These are phyloP conservation scores for Chironex yamaguchii DNA, from an alignment of 30 jellyfish, hydroid and myxozoan species.

Conservation along the genomic window DNA sequence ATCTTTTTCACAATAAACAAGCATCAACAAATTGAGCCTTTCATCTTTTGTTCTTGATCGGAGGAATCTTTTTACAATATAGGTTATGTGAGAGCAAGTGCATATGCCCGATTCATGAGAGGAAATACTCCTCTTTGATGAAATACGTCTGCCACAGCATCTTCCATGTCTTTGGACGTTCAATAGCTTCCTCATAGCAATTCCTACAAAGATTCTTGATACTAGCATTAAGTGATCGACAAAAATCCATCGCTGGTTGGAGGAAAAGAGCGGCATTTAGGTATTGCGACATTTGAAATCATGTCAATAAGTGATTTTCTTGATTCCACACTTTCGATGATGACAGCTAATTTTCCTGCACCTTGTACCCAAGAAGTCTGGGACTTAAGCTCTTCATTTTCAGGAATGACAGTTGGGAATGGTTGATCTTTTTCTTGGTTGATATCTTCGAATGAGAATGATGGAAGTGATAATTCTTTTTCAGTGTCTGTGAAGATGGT, in stretches of 20 bases:
- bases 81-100: too few species aligned
- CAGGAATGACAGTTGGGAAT: conserved; percentile 3
- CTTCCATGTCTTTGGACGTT: too few species aligned
- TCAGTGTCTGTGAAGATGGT: neutral
- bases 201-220: conserved; percentile 6
- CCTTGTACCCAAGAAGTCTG: conserved; percentile 13
- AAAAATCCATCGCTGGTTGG: neutral
- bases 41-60: too few species aligned
- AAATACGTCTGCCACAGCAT: too few species aligned
- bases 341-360: conserved; percentile 9
- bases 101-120: too few species aligned
- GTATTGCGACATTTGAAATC: neutral
- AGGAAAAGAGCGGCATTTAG: conserved; percentile 17
- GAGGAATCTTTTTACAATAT: too few species aligned
- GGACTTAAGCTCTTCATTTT: conserved; percentile 9
- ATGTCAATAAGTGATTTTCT: neutral
- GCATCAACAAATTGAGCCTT: neutral
- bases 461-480: conserved; percentile 4
- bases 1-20: neutral
- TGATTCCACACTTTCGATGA: conserved; percentile 17
- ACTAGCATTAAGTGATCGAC: conserved; percentile 9
- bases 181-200: too few species aligned
- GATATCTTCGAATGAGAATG: conserved; percentile 9
- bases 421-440: too few species aligned
- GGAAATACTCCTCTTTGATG: too few species aligned